Base-by-base conservation (phyloP, 1,140 invertebrate species). In the Prorops nasuta region DNA sequence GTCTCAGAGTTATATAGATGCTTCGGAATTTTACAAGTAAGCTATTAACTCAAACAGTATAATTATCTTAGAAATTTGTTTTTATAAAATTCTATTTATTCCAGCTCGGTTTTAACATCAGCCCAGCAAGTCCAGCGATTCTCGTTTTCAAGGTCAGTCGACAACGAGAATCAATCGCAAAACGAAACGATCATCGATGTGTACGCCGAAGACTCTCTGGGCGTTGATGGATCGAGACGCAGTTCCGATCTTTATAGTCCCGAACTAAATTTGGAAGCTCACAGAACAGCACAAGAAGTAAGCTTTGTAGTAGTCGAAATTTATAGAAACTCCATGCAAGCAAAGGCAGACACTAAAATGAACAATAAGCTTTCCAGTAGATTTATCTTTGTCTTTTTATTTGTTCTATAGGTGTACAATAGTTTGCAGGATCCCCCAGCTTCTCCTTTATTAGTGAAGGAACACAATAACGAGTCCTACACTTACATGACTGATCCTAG, bases 21-120 rank as follows among this genome's bases (percentile, higher is more conserved):
- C 73, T 19, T 69, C 71, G 19, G 73, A 76, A 42, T 77, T 76
- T 66, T 76, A 72, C 57, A 77, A 76, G 75, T 77, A 49, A 45
- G 64, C 34, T 31, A 18, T 41, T 16, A 31, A n/a, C n/a, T n/a
- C n/a, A n/a, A n/a, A n/a, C n/a, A n/a, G n/a, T n/a, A n/a, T n/a
- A n/a, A n/a, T n/a, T n/a, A n/a, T n/a, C n/a, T n/a, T 16, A 20
- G 18, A 19, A 20, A 39, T 18, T 9, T 8, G 17, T 44, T 17
- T 22, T 15, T 4, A 43, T 31, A 24, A 22, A 28, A 43, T 40
- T 6, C 19, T 18, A n/a, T 22, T 17, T 31, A 12, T 53, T 51
- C 4, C 46, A 77, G 75, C 40, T 73, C 69, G 17, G 61, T 75
- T 14, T 59, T 67, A 14, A 67, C 64, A 6, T 70, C 72, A 40